These are phyloP conservation scores for Himantopus leucocephalus DNA, from an alignment of 2,113 vertebrate genomes.

Conservation along the genomic window DNA sequence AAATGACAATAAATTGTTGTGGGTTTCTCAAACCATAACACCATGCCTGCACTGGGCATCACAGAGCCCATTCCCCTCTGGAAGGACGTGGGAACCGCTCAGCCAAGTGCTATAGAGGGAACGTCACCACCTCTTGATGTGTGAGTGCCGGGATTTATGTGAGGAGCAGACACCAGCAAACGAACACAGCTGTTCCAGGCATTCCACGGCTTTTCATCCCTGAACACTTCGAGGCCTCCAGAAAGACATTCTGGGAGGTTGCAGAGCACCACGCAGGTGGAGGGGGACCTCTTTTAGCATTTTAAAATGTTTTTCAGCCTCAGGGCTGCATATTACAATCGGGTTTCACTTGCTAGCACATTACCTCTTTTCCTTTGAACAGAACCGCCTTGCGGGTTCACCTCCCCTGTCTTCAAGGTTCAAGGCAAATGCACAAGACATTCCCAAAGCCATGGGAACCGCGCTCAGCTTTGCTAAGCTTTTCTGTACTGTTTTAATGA, in stretches of 20 bases:
- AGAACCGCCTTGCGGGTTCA: neutral
- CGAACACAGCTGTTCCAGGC: neutral
- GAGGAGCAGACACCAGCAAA: neutral
- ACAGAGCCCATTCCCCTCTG: neutral
- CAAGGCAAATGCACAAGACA: neutral
- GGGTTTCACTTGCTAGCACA: neutral
- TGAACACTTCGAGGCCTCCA: neutral
- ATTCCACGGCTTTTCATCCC: neutral
- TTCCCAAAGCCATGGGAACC: neutral
- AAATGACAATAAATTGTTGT: no score
- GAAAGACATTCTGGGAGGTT: neutral
- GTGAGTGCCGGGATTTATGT: rapidly evolving
- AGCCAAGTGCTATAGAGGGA: neutral
- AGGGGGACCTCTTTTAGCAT: neutral
- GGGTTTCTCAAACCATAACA: no score
- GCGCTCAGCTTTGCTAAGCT: neutral
- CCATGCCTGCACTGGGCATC: rapidly evolving
- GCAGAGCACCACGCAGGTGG: neutral
- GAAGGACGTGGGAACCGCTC: rapidly evolving
- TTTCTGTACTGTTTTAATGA: neutral
- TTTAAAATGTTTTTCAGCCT: neutral
- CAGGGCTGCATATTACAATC: neutral
- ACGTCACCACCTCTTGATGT: neutral
- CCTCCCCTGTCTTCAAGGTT: neutral
- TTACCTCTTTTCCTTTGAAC: neutral